A percentile compares a stretch with the other conserved stretches of the same genome.
Conservation (phyloP, 2,888 invertebrate species). For the Caenorhabditis virilis region DNA sequence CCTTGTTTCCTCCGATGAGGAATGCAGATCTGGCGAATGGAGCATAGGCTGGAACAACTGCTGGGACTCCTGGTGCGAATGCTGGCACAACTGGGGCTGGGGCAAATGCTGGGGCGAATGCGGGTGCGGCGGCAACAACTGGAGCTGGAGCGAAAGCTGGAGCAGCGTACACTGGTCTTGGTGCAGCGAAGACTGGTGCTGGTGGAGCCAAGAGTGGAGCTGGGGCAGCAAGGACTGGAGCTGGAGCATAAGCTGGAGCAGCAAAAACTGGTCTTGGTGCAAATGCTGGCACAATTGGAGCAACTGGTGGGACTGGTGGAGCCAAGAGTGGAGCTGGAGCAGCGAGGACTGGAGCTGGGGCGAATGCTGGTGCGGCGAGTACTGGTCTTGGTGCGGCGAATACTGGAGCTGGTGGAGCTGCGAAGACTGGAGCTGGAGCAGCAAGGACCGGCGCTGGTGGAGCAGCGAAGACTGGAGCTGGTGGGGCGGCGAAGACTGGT, state of each 20-base stretch:
- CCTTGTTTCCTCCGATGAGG: constrained; percentile 50
- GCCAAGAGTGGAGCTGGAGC: constrained; percentile 20
- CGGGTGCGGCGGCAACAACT: constrained; percentile 18
- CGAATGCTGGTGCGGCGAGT: constrained; percentile 22
- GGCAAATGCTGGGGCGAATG: constrained; percentile 19
- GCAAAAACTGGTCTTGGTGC: constrained; percentile 39
- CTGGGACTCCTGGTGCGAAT: constrained; percentile 17
- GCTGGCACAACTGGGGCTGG: constrained; percentile 24
- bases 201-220: constrained; percentile 22
- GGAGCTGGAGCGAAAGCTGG: constrained; percentile 29
- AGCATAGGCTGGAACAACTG: constrained; percentile 38
- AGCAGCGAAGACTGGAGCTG: constrained; percentile 9
- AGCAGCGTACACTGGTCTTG: constrained; percentile 23
- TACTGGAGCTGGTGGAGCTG: constrained; percentile 11
- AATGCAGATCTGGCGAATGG: constrained; percentile 46
- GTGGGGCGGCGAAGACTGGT: constrained; percentile 16
- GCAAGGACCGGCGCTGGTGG: constrained; percentile 23
- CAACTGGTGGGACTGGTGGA: constrained; percentile 33
- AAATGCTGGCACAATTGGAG: constrained; percentile 22
- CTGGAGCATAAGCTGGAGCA: constrained; percentile 16
- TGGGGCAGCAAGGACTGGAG: constrained; percentile 24
- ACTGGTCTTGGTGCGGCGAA: constrained; percentile 10
- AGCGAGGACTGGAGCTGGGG: constrained; percentile 19
- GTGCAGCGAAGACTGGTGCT: constrained; percentile 26
- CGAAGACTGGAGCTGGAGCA: constrained; percentile 23